Percentiles rank a stretch among this genome's conserved stretches.
These are phyloP conservation scores for Meloidogyne exigua DNA, from an alignment of 1,140 invertebrate species.

Conservation along the genomic window DNA sequence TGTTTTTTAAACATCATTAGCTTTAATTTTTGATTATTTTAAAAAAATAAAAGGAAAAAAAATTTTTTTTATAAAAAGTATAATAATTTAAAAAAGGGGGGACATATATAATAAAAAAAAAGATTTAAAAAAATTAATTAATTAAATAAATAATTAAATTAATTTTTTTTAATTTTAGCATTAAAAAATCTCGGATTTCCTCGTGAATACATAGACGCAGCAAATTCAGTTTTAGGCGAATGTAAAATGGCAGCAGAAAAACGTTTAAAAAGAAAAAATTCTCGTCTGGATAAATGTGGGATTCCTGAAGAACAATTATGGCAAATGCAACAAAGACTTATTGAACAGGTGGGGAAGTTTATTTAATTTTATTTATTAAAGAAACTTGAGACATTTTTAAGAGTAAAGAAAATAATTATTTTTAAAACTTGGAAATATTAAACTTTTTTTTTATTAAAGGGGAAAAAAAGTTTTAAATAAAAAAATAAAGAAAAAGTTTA, in stretches of 20 bases:
- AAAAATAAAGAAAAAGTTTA: too few relatives aligned
- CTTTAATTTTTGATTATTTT: slow-evolving; percentile 3
- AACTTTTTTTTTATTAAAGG: too few relatives aligned
- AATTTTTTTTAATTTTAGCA: slow-evolving; percentile 45
- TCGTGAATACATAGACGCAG: slow-evolving; percentile 55
- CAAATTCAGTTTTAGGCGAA: slow-evolving; percentile 57
- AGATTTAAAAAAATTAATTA: not conserved
- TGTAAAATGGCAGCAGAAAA: slow-evolving; percentile 63
- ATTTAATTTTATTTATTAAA: too few relatives aligned
- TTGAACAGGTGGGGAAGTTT: slow-evolving; percentile 49
- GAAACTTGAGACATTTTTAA: too few relatives aligned
- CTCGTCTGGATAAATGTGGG: slow-evolving; percentile 63
- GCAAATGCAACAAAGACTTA: slow-evolving; percentile 58
- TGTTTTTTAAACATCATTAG: not conserved
- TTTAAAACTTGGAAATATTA: too few relatives aligned
- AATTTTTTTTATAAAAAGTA: not conserved
- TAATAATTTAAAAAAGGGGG: too few relatives aligned
- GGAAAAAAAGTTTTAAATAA: too few relatives aligned
- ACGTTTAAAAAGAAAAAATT: slow-evolving; percentile 63
- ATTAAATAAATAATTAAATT: not conserved
- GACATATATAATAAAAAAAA: too few relatives aligned
- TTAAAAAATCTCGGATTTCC: slow-evolving; percentile 57
- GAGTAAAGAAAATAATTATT: too few relatives aligned
- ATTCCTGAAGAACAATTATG: slow-evolving; percentile 63
- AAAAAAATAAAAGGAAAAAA: not conserved